A percentile compares a stretch with the other conserved stretches of the same genome.
phyloP scores from a whole-genome alignment of 1,140 invertebrate genomes.

The Acromyrmex echinatior region DNA sequence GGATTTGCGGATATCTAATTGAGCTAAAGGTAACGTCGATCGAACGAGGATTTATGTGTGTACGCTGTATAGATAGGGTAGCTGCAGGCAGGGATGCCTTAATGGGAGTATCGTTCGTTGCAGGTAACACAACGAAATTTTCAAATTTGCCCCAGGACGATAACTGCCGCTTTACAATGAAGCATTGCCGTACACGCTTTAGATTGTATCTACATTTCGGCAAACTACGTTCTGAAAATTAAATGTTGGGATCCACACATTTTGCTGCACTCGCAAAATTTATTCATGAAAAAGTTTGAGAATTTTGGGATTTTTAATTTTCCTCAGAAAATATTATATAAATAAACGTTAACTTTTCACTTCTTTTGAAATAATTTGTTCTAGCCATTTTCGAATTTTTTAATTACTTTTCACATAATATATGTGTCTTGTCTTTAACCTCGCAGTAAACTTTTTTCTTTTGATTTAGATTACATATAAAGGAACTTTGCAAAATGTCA shows the following conservation, averaged over 20 bases:
- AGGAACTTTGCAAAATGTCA: too few species aligned
- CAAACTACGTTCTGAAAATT: slow-evolving; percentile 53
- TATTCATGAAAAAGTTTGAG: slow-evolving; percentile 32
- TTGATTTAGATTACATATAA: neutral
- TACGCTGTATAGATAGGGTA: neutral
- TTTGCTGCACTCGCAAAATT: slow-evolving; percentile 39
- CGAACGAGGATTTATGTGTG: slow-evolving; percentile 55
- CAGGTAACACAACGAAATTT: slow-evolving; percentile 57
- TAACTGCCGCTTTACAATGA: slow-evolving; percentile 40
- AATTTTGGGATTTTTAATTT: slow-evolving; percentile 14
- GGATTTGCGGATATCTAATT: slow-evolving; percentile 62
- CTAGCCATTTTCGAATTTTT: neutral
- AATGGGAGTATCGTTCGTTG: slow-evolving; percentile 58
- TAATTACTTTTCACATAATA: neutral
- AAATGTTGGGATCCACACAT: slow-evolving; percentile 34
- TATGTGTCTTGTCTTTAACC: neutral
- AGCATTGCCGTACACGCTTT: slow-evolving; percentile 24
- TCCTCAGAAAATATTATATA: neutral
- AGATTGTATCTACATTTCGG: slow-evolving; percentile 57
- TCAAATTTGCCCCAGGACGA: slow-evolving; percentile 58
- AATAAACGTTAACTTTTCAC: neutral
- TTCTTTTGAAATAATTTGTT: too few species aligned
- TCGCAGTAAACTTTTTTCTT: neutral
- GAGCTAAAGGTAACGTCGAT: slow-evolving; percentile 61
- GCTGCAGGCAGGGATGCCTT: slow-evolving; percentile 61